Evolutionary conservation across 2,888 invertebrate genomes (phyloP).

Genomic region (Alloscopus bannaensis): DNA sequence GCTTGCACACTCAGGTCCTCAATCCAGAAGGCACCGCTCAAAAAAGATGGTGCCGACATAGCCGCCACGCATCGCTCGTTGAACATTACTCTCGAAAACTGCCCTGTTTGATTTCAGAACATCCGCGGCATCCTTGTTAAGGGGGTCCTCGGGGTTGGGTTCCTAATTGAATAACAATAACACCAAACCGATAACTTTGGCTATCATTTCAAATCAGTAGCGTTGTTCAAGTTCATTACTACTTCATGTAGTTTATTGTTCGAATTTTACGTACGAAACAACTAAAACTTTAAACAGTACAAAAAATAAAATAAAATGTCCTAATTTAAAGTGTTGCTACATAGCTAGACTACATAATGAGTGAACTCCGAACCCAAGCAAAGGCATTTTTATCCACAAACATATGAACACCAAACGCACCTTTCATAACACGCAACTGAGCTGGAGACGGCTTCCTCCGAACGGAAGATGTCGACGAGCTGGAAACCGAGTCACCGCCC

Average conservation of each 20-base stretch:
- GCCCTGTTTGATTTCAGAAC: not conserved
- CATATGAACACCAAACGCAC: not conserved
- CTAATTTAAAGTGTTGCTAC: too few species aligned
- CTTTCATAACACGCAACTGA: not conserved
- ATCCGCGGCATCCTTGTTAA: not conserved
- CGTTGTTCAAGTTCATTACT: too few species aligned
- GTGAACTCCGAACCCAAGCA: not conserved
- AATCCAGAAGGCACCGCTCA: not conserved
- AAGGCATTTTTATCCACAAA: not conserved
- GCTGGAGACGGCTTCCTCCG: not conserved
- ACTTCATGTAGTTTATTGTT: too few species aligned
- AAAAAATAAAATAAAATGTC: not conserved
- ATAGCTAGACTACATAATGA: not conserved
- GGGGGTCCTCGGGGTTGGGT: not conserved
- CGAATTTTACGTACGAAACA: not conserved
- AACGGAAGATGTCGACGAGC: not conserved
- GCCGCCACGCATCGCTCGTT: not conserved
- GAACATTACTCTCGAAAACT: not conserved
- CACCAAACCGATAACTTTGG: not conserved
- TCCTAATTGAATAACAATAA: not conserved
- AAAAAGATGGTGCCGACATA: not conserved
- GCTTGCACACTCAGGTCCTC: too few species aligned
- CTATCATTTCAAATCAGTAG: not conserved
- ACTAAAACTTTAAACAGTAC: not conserved
- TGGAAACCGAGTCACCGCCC: not conserved